Conservation (phyloP, 2,797 vertebrate genomes). For the Argentina silus region DNA sequence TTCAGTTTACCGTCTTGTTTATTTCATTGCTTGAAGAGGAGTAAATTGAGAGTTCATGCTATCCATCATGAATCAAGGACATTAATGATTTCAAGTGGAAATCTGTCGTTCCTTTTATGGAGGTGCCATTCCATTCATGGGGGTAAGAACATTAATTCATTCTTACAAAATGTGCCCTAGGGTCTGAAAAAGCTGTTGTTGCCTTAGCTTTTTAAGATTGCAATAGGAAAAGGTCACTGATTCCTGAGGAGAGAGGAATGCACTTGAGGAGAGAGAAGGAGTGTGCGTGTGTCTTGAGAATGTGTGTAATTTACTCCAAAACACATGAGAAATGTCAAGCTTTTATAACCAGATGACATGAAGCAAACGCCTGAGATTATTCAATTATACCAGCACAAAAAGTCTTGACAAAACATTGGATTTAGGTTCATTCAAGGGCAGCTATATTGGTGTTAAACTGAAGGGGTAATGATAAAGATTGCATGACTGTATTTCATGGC, state of each 20-base stretch:
- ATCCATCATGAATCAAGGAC: neutral
- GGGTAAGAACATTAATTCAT: slow-evolving; percentile 29
- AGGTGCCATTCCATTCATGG: neutral
- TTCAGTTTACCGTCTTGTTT: neutral
- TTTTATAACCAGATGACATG: neutral
- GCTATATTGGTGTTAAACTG: neutral
- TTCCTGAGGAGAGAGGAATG: slow-evolving; percentile 39
- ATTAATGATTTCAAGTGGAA: slow-evolving; percentile 1
- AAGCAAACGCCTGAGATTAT: neutral
- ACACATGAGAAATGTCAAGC: neutral
- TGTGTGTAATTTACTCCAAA: slow-evolving; percentile 5
- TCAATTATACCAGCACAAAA: neutral
- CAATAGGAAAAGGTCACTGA: slow-evolving; percentile 61
- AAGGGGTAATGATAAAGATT: neutral
- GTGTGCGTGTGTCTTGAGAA: slow-evolving; percentile 5
- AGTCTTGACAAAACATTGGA: neutral
- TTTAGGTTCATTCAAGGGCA: neutral
- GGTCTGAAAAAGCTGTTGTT: slow-evolving; percentile 37
- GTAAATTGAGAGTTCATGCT: neutral
- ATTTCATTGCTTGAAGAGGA: neutral
- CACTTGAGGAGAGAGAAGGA: neutral
- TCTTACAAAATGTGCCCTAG: slow-evolving; percentile 41
- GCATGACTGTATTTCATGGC: neutral
- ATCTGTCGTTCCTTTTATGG: slow-evolving; percentile 19
- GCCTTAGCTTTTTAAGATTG: slow-evolving; percentile 32